Base-by-base conservation (phyloP, 2,888 invertebrate genomes). In the Tenthredo distinguenda region DNA sequence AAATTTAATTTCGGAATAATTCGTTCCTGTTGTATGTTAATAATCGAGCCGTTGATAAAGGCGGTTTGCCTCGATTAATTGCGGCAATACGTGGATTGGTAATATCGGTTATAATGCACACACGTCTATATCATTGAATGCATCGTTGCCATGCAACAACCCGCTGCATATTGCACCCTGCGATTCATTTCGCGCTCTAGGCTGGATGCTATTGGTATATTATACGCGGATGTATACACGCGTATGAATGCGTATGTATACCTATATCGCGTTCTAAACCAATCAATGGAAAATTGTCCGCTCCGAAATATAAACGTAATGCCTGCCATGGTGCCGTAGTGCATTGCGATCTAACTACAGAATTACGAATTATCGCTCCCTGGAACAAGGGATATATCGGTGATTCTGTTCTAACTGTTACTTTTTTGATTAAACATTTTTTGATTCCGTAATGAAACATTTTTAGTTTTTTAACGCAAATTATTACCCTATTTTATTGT, bases 101-200 rank as follows among this genome's bases (percentile, higher is more conserved):
- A 72, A 40, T 72, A 72, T n/a, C 71, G 71, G 10, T 0, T 62
- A 21, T 26, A 62, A 62, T 62, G 26, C 62, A 62, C 12, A 26
- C 12, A 21, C 2, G 62, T 62, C 21, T 62, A 62, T 68, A 34
- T 43, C 47, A 55, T 62, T 55, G 77, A 55, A 77, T 50, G 50
- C 50, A 31, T 62, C 40, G 81, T 81, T 81, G 81, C 81, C 65
- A 81, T 37, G 81, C 81, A 43, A 81, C 81, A 15, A 43, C 34
- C 31, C 77, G 34, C 21, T 43, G 50, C 50, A 77, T 77, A 77
- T 65, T 81, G 87, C 89, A 89, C 88, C 87, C 87, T 88, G 89
- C 91, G 92, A 92, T 92, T 92, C 91, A 91, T 92, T 91, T 91
- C 89, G 88, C 89, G 88, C 89, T 85, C 83, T 86, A 85, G 87